These are phyloP conservation scores for Pocota personata DNA, from an alignment of 2,888 invertebrate species.

Conservation along the genomic window DNA sequence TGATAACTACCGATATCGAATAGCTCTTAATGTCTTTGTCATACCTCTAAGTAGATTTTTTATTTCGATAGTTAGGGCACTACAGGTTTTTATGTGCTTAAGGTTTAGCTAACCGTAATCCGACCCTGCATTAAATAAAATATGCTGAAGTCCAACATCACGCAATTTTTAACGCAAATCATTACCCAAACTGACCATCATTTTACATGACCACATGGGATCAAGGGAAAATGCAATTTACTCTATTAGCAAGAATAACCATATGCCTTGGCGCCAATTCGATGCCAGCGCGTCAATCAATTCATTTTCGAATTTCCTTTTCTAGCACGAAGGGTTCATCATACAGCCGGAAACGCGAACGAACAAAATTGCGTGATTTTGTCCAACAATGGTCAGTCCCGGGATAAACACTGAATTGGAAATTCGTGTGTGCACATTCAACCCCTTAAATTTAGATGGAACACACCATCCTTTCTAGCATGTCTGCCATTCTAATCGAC, in stretches of 20 bases:
- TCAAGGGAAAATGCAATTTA: conserved; percentile 32
- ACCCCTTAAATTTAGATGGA: conserved; percentile 64
- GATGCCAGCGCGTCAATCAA: conserved; percentile 66
- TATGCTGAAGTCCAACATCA: too few species aligned
- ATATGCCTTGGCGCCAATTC: conserved; percentile 65
- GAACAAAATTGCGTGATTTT: conserved; percentile 63
- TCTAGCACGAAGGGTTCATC: conserved; percentile 63
- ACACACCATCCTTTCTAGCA: conserved; percentile 51
- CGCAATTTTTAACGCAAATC: conserved; percentile 23
- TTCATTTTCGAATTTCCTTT: conserved; percentile 64
- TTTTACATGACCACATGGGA: conserved; percentile 7
- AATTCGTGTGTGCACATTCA: conserved; percentile 59
- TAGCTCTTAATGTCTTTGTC: too few species aligned
- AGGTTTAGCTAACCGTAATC: too few species aligned
- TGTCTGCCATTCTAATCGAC: conserved; percentile 63
- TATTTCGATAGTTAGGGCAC: too few species aligned
- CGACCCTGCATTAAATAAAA: too few species aligned
- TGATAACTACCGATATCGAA: too few species aligned
- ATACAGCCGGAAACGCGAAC: conserved; percentile 54
- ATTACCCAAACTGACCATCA: conserved; percentile 34
- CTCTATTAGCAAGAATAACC: conserved; percentile 40
- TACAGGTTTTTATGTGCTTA: too few species aligned
- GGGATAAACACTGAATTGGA: conserved; percentile 32
- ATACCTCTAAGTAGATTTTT: too few species aligned
- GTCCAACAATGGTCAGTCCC: conserved; percentile 64